These are phyloP conservation scores for Adelognathus sp. DNA, from an alignment of 2,888 invertebrate genomes.

Conservation along the genomic window DNA sequence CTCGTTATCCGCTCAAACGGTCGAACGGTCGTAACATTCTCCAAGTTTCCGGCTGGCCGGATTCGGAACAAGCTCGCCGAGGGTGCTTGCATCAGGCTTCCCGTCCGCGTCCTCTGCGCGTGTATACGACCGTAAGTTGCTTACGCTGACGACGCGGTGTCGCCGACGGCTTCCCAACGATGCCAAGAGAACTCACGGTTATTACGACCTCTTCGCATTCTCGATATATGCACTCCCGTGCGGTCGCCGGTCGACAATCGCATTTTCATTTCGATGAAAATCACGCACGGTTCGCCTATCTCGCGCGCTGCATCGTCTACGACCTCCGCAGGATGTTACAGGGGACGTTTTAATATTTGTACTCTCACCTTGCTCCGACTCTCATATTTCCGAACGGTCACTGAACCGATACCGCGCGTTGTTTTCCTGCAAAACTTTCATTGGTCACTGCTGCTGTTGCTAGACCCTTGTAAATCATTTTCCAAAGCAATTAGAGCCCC, in stretches of 20 bases:
- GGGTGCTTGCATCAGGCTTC: neutral
- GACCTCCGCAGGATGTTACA: neutral
- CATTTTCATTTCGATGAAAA: constrained; percentile 52
- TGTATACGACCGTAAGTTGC: neutral
- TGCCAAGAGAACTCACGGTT: constrained; percentile 45
- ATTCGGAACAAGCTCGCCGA: neutral
- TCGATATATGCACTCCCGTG: constrained; percentile 7
- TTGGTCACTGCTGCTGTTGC: constrained; percentile 40
- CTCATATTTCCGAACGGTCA: constrained; percentile 7
- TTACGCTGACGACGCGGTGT: neutral
- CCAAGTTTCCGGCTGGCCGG: constrained; percentile 11
- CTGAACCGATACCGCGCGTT: constrained; percentile 13
- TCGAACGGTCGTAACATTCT: constrained; percentile 24
- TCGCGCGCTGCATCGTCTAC: neutral
- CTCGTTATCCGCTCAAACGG: constrained; percentile 30
- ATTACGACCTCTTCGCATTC: constrained; percentile 46
- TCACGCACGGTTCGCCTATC: constrained; percentile 22
- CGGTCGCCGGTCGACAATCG: constrained; percentile 51
- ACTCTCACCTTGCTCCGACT: neutral
- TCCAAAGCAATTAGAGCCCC: constrained; percentile 46
- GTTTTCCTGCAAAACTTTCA: constrained; percentile 28
- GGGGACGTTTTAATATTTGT: constrained; percentile 35
- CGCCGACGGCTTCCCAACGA: constrained; percentile 1
- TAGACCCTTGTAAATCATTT: constrained; percentile 50
- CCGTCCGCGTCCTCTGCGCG: neutral